Percentiles rank a stretch among this genome's conserved stretches.
These are phyloP conservation scores for Bovichtus diacanthus DNA, from an alignment of 2,797 vertebrate genomes.

Conservation along the genomic window DNA sequence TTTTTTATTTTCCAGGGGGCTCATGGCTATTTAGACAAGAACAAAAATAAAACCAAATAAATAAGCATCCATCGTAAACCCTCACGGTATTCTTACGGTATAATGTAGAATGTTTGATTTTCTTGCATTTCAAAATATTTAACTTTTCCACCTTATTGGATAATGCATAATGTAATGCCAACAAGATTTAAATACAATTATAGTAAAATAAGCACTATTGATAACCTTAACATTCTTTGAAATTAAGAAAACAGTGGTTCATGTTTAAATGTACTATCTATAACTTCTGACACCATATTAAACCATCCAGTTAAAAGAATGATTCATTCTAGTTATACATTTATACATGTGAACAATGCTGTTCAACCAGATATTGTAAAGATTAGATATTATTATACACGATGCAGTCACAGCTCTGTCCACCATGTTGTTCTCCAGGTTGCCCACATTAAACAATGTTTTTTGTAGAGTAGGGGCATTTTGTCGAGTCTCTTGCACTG, in stretches of 20 bases:
- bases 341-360: no score
- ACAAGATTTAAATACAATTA: not conserved
- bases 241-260: not conserved
- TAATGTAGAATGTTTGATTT: not conserved
- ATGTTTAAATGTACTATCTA: not conserved
- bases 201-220: not conserved
- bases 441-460: not conserved
- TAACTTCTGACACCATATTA: not conserved
- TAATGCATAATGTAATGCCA: not conserved
- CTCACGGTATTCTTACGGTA: not conserved
- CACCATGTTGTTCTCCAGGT: conserved; percentile 41
- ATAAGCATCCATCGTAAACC: not conserved
- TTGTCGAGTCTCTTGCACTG: not conserved
- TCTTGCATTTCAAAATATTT: not conserved
- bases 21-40: not conserved
- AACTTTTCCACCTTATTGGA: not conserved
- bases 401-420: not conserved
- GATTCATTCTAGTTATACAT: no score
- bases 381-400: not conserved
- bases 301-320: not conserved
- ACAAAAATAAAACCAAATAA: not conserved
- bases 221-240: not conserved
- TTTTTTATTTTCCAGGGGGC: not conserved
- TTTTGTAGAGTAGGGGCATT: conserved; percentile 4
- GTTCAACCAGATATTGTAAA: not conserved